Percentiles rank a stretch among this genome's conserved stretches.
These are phyloP conservation scores for Halocynthia roretzi DNA, from an alignment of 23 tunicate genomes.

Conservation along the genomic window DNA sequence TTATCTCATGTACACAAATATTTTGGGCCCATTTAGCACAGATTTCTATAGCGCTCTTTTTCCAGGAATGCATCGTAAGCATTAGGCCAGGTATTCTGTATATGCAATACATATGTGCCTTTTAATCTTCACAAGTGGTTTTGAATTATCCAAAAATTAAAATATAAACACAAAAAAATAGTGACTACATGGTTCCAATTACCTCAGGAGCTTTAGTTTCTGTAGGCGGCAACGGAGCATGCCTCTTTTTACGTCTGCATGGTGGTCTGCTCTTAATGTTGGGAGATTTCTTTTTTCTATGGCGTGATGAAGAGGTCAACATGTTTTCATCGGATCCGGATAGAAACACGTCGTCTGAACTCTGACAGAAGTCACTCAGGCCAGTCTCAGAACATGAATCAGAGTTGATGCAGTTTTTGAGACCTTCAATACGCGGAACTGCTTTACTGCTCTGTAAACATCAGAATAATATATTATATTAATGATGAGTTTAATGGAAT, in stretches of 20 bases:
- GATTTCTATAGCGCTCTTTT: too few species aligned
- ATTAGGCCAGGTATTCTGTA: background rate
- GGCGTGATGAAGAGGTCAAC: background rate
- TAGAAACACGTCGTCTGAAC: constrained; percentile 58
- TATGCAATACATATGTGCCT: background rate
- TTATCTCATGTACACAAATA: too few species aligned
- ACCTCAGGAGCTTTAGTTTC: too few species aligned
- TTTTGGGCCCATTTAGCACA: too few species aligned
- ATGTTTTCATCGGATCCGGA: constrained; percentile 46
- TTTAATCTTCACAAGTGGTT: background rate
- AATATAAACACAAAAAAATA: too few species aligned
- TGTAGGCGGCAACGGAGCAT: constrained; percentile 54
- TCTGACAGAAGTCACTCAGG: constrained; percentile 16
- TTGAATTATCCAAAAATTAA: too few species aligned
- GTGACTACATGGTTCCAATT: too few species aligned
- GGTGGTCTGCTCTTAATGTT: constrained; percentile 2
- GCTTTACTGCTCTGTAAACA: too few species aligned
- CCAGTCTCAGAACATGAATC: constrained; percentile 17
- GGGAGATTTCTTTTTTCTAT: background rate
- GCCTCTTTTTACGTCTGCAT: constrained; percentile 29
- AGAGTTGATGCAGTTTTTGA: constrained; percentile 5
- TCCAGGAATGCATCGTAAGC: too few species aligned
- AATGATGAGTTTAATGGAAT: too few species aligned
- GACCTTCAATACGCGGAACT: constrained; percentile 2
- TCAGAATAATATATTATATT: too few species aligned